These are phyloP conservation scores for Battus philenor DNA, from an alignment of 1,140 invertebrate species.

Conservation along the genomic window DNA sequence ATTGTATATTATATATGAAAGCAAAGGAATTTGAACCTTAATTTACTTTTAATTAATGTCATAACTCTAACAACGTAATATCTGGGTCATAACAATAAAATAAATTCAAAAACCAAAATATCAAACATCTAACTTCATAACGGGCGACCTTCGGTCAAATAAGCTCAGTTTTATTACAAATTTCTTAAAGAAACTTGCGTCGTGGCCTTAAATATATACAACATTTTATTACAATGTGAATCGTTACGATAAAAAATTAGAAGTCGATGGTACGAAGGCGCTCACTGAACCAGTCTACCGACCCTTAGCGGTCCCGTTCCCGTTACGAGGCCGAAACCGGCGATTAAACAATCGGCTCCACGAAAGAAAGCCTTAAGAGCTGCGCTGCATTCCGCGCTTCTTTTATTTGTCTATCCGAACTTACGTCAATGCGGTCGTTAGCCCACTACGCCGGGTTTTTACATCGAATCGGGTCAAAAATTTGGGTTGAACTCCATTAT, in stretches of 20 bases:
- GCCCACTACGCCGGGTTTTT: conserved; percentile 43
- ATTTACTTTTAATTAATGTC: too few relatives aligned
- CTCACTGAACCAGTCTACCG: conserved; percentile 24
- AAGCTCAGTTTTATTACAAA: not conserved
- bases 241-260: conserved; percentile 20
- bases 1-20: too few relatives aligned
- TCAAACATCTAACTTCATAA: too few relatives aligned
- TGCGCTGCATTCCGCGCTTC: conserved; percentile 38
- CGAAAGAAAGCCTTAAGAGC: conserved; percentile 25
- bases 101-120: too few relatives aligned
- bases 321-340: conserved; percentile 32
- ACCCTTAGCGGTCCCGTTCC: conserved; percentile 31
- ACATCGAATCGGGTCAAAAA: conserved; percentile 61
- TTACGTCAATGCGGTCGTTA: conserved; percentile 51
- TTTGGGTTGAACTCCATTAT: conserved; percentile 61
- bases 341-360: conserved; percentile 15
- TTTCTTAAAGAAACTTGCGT: conserved; percentile 5
- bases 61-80: too few relatives aligned
- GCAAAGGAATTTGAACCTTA: too few relatives aligned
- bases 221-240: conserved; percentile 11
- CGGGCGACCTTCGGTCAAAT: too few relatives aligned
- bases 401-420: conserved; percentile 50
- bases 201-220: not conserved
- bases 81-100: too few relatives aligned
- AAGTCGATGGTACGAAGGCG: conserved; percentile 26